phyloP scores from a whole-genome alignment of 30 jellyfish, hydroid and myxozoan genomes.

The Nemopilema nomurai region DNA sequence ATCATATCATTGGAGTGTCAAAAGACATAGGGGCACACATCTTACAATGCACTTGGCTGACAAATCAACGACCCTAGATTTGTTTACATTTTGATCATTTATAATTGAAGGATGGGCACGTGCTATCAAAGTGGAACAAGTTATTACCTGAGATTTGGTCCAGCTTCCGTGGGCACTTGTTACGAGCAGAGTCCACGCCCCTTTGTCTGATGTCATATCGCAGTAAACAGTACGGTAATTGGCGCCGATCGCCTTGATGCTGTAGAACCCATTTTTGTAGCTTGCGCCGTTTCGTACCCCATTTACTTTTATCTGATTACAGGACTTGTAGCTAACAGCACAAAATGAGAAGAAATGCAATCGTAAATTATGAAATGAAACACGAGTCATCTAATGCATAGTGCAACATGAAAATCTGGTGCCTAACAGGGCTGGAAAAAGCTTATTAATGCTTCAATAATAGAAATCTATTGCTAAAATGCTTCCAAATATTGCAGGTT shows the following conservation, averaged over 20 bases:
- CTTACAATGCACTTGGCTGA: not conserved
- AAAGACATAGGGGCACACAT: not conserved
- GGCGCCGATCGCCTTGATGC: constrained; percentile 15
- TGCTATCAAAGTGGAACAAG: no score
- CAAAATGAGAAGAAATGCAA: not conserved
- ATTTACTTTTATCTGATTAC: constrained; percentile 75
- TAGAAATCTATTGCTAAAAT: no score
- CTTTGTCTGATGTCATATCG: constrained; percentile 86
- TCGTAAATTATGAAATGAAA: no score
- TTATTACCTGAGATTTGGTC: constrained; percentile 73
- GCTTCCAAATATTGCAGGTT: no score
- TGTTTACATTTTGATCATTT: no score
- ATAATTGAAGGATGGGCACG: no score
- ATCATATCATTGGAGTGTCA: no score
- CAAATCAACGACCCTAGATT: no score
- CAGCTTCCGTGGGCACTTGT: constrained; percentile 72
- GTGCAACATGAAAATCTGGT: no score
- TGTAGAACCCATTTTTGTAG: constrained; percentile 81
- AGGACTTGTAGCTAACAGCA: constrained; percentile 62
- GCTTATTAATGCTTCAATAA: no score
- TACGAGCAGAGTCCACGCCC: constrained; percentile 95
- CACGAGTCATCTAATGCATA: no score
- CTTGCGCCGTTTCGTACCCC: constrained; percentile 71
- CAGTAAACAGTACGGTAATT: constrained; percentile 67
- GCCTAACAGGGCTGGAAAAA: no score